Base-by-base conservation (phyloP, 2,888 invertebrate genomes). In the Hemithea aestivaria region DNA sequence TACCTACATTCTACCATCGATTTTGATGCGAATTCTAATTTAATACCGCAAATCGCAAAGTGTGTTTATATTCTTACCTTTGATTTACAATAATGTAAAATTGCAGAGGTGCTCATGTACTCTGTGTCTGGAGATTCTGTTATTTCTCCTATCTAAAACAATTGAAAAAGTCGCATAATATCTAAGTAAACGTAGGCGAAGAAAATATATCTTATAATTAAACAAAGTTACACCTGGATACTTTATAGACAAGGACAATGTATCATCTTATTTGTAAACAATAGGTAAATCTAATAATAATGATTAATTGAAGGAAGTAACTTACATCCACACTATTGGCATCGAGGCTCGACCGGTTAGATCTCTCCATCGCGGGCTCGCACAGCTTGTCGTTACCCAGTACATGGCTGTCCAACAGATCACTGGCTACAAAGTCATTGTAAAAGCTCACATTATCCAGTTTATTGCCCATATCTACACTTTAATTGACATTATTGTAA, bases 61-160 rank as follows among this genome's bases (percentile, higher is more conserved):
- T n/a, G n/a, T n/a, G n/a, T n/a, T n/a, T n/a, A n/a, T n/a, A n/a
- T 16, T 40, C 46, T 54, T 65, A 90, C 90, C 85, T 93, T 94
- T 36, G 90, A 90, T 82, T 95, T 94, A 84, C 95, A 95, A 63
- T 94, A 94, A 68, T 91, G 90, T 66, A 95, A 87, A 51, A 94
- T 91, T 6, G 93, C 93, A 7, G 94, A 94, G 20, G 94, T 93
- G 56, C 93, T 94, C 72, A 91, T 87, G 52, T 90, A 89, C 53
- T 91, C 90, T 24, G 89, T 89, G 61, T 90, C 90, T 43, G 92
- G 91, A 45, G 90, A 89, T 62, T 93, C 93, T 1, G 89, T 89
- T 54, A 92, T 90, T 73, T 93, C 92, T 42, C 91, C 92, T 54
- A 92, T 90, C 92, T 93, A 69, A 45, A 71, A 71, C 10, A n/a